phyloP scores from a whole-genome alignment of 2,888 invertebrate genomes.

The Axea sp. region DNA sequence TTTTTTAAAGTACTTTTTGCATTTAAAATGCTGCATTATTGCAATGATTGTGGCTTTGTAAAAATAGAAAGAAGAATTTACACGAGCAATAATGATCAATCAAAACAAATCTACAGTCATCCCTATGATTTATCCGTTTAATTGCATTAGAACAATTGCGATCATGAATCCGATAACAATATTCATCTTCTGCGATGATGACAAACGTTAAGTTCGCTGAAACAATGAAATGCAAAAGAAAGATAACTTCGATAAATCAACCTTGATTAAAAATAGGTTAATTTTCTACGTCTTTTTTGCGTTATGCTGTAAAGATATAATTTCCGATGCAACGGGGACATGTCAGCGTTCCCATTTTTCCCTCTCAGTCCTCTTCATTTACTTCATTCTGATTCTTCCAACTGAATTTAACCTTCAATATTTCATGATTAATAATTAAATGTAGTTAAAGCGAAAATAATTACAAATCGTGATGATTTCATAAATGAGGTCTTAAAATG shows the following conservation, averaged over 20 bases:
- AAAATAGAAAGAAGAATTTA: no score
- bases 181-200: slow-evolving; percentile 24
- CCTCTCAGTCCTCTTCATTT: neutral
- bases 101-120: no score
- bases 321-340: slow-evolving; percentile 44
- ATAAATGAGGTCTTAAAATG: no score
- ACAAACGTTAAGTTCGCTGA: neutral
- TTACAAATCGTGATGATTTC: slow-evolving; percentile 4
- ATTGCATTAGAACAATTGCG: no score
- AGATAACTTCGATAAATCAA: slow-evolving; percentile 1
- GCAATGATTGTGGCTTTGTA: no score
- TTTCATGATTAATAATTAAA: slow-evolving; percentile 8
- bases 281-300: slow-evolving; percentile 32
- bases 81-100: no score
- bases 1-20: neutral
- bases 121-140: no score
- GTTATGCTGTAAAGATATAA: slow-evolving; percentile 24
- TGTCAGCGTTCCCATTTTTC: slow-evolving; percentile 24
- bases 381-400: slow-evolving; percentile 11
- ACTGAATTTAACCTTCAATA: slow-evolving; percentile 14
- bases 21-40: no score
- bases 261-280: slow-evolving; percentile 47
- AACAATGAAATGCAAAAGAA: slow-evolving; percentile 43
- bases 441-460: slow-evolving; percentile 9
- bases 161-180: no score